A percentile compares a stretch with the other conserved stretches of the same genome.
Conservation (phyloP, 2,113 vertebrate species). For the Rhinogobius similis region DNA sequence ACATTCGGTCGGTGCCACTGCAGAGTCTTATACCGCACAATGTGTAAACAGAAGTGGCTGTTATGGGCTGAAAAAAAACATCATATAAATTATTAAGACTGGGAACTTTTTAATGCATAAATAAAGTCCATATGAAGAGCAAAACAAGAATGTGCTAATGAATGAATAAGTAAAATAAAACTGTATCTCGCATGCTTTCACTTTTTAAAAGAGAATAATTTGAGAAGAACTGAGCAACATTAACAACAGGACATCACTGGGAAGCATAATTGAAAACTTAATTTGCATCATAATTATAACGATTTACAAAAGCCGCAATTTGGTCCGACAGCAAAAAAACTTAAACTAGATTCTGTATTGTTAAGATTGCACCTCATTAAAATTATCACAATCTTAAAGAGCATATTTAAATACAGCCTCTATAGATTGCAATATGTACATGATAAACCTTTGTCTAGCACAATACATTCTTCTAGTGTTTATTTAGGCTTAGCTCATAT, state of each 20-base stretch:
- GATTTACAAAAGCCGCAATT: constrained; percentile 37
- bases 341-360: constrained; percentile 30
- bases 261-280: constrained; percentile 4
- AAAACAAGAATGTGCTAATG: background rate
- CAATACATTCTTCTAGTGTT: background rate
- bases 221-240: background rate
- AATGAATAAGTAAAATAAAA: constrained; percentile 6
- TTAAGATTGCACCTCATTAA: constrained; percentile 66
- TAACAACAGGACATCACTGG: background rate
- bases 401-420: constrained; percentile 18
- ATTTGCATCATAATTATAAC: constrained; percentile 17
- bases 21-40: constrained; percentile 1
- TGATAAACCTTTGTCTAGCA: background rate
- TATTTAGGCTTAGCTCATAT: background rate
- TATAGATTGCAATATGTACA: constrained; percentile 11
- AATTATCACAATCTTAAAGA: constrained; percentile 65
- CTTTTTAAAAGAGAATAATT: constrained; percentile 2
- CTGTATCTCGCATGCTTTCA: background rate
- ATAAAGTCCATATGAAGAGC: background rate
- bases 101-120: background rate
- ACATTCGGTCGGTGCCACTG: constrained; percentile 12
- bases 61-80: background rate
- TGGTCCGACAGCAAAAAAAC: constrained; percentile 31
- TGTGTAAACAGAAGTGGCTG: constrained; percentile 12
- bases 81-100: background rate